phyloP scores from a whole-genome alignment of 2,888 invertebrate genomes.

The Hydrotaea cyrtoneurina region DNA sequence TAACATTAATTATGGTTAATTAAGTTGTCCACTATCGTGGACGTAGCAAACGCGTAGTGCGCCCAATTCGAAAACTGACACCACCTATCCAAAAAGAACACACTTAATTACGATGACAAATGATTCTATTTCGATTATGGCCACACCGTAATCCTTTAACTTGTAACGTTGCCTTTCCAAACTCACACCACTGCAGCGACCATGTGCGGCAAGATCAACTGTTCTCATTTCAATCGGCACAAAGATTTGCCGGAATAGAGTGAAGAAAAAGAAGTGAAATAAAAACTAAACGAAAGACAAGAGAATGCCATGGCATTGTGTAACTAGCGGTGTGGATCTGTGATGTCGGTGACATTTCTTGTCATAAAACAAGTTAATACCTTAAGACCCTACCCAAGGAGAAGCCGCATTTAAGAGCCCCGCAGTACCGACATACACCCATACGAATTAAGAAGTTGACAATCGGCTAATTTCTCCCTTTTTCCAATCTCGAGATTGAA shows the following conservation, averaged over 20 bases:
- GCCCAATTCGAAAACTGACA: constrained; percentile 40
- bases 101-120: constrained; percentile 65
- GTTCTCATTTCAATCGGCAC: constrained; percentile 6
- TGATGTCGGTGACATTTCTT: constrained; percentile 56
- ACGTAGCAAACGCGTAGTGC: neutral
- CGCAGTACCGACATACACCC: constrained; percentile 25
- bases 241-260: constrained; percentile 10
- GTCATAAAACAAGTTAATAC: constrained; percentile 63
- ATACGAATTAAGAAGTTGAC: constrained; percentile 54
- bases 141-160: constrained; percentile 60
- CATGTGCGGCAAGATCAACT: constrained; percentile 58
- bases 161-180: constrained; percentile 32
- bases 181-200: constrained; percentile 43
- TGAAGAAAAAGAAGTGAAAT: neutral
- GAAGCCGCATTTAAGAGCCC: constrained; percentile 55
- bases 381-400: constrained; percentile 33
- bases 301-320: constrained; percentile 7
- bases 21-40: constrained; percentile 46
- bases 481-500: constrained; percentile 18
- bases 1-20: constrained; percentile 68
- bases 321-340: constrained; percentile 39
- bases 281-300: constrained; percentile 13
- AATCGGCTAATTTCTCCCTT: constrained; percentile 47
- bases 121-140: constrained; percentile 33
- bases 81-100: constrained; percentile 49